Conservation (phyloP, 2,888 invertebrate genomes). For the Cynaeus angustus region DNA sequence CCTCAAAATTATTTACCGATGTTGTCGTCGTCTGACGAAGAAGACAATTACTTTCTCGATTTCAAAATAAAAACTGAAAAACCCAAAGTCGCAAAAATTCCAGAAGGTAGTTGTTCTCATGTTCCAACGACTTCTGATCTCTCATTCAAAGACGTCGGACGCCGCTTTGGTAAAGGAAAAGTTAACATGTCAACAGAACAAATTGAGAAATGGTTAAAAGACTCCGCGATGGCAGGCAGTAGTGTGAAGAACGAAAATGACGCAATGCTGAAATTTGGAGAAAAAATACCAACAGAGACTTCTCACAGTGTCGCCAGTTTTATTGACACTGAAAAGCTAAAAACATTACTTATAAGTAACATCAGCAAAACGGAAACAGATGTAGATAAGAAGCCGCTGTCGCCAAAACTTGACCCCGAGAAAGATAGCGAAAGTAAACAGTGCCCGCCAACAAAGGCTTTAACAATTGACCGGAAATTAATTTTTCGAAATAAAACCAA, state of each 20-base stretch:
- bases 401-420: slow-evolving; percentile 32
- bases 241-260: slow-evolving; percentile 66
- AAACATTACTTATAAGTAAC: slow-evolving; percentile 55
- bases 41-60: slow-evolving; percentile 69
- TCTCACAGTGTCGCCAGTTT: slow-evolving; percentile 57
- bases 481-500: slow-evolving; percentile 75
- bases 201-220: slow-evolving; percentile 79
- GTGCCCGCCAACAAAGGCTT: slow-evolving; percentile 48
- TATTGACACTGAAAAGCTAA: slow-evolving; percentile 59
- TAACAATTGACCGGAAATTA: slow-evolving; percentile 72
- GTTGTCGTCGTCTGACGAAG: slow-evolving; percentile 73
- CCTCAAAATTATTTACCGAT: slow-evolving; percentile 68
- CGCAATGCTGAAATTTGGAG: slow-evolving; percentile 67
- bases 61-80: slow-evolving; percentile 59
- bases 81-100: slow-evolving; percentile 11
- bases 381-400: slow-evolving; percentile 6
- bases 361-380: slow-evolving; percentile 28
- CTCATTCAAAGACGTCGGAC: slow-evolving; percentile 67
- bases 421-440: slow-evolving; percentile 24
- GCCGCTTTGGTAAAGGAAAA: slow-evolving; percentile 74
- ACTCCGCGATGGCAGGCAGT: slow-evolving; percentile 68
- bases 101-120: slow-evolving; percentile 24
- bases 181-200: slow-evolving; percentile 82
- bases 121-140: slow-evolving; percentile 68
- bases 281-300: slow-evolving; percentile 65